These are phyloP conservation scores for Heteromyza rotundicornis DNA, from an alignment of 2,888 invertebrate species.

Conservation along the genomic window DNA sequence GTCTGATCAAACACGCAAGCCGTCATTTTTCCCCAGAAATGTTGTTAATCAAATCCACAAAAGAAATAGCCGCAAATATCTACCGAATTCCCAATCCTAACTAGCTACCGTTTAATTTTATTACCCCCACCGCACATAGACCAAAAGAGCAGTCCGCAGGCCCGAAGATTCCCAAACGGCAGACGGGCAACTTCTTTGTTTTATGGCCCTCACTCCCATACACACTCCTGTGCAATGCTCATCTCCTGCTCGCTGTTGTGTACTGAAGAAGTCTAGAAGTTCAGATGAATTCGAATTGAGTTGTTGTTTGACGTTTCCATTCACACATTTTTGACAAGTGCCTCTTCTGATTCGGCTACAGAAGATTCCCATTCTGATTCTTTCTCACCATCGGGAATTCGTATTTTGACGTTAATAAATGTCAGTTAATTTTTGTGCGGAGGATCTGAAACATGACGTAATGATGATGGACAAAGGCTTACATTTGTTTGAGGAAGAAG, in stretches of 20 bases:
- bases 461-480: constrained; percentile 50
- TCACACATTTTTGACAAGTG: constrained; percentile 44
- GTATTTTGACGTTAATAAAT: constrained; percentile 59
- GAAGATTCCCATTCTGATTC: constrained; percentile 23
- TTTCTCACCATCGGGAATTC: constrained; percentile 11
- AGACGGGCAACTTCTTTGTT: too few relatives aligned
- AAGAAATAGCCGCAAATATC: constrained; percentile 24
- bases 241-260: too few relatives aligned
- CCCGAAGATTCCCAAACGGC: not conserved
- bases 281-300: constrained; percentile 1
- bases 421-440: constrained; percentile 41
- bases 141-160: not conserved
- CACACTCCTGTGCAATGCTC: too few relatives aligned
- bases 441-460: constrained; percentile 35
- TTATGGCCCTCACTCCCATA: too few relatives aligned
- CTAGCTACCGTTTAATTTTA: constrained; percentile 55
- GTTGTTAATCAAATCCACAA: constrained; percentile 40
- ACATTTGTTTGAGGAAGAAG: constrained; percentile 39
- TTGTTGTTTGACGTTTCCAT: constrained; percentile 49
- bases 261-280: too few relatives aligned
- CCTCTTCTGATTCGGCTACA: constrained; percentile 16
- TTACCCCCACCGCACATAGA: constrained; percentile 36
- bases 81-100: constrained; percentile 38
- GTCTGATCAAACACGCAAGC: constrained; percentile 3
- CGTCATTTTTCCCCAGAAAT: constrained; percentile 41